Conservation (phyloP, 2,888 invertebrate genomes). For the Brachylomia viminalis region DNA sequence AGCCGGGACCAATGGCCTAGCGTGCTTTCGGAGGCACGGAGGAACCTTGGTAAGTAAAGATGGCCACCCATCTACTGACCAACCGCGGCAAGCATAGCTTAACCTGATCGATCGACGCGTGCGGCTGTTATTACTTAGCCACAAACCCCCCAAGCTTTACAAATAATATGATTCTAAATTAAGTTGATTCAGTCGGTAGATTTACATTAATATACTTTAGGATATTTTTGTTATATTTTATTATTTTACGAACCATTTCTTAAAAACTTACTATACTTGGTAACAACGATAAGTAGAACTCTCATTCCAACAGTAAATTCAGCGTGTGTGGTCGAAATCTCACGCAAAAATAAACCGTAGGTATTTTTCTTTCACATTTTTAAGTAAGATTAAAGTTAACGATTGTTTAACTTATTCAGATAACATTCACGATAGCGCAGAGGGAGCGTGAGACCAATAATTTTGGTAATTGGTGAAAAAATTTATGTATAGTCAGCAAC, state of each 20-base stretch:
- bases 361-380: conserved; percentile 24
- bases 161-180: background rate
- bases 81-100: too few species aligned
- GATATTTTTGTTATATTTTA: background rate
- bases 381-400: conserved; percentile 25
- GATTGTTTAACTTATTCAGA: conserved; percentile 26
- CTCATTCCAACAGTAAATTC: conserved; percentile 5
- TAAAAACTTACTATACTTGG: background rate
- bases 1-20: too few species aligned
- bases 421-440: conserved; percentile 7
- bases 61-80: too few species aligned
- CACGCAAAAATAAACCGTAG: conserved; percentile 4
- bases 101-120: too few species aligned
- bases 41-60: too few species aligned
- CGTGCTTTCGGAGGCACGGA: too few species aligned
- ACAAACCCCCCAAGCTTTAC: too few species aligned
- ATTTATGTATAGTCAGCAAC: background rate
- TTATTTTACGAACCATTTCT: background rate
- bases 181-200: background rate
- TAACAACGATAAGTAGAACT: too few species aligned
- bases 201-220: background rate
- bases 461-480: conserved; percentile 5
- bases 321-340: conserved; percentile 22
- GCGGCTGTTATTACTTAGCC: too few species aligned
- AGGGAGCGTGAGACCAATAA: background rate